A percentile compares a stretch with the other conserved stretches of the same genome.
Evolutionary conservation across 1,140 invertebrate species (phyloP).

Genomic region (Camponotus pennsylvanicus): DNA sequence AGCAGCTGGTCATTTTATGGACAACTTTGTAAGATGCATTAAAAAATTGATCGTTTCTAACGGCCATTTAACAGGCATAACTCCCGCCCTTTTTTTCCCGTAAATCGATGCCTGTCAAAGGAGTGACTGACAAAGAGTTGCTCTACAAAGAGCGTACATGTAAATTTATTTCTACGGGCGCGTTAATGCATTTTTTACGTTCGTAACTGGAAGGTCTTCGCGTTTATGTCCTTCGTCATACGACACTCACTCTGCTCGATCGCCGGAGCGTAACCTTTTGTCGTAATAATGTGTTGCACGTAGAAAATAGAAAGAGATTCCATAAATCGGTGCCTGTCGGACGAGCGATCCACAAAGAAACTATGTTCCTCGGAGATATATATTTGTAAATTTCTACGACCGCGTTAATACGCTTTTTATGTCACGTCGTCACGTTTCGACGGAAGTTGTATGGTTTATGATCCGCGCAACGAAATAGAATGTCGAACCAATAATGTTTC

Average conservation of each 20-base stretch:
- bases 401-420: slow-evolving; percentile 70
- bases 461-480: slow-evolving; percentile 11
- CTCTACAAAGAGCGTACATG: slow-evolving; percentile 72
- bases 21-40: slow-evolving; percentile 67
- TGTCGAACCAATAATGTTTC: slow-evolving; percentile 13
- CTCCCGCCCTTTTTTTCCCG: slow-evolving; percentile 44
- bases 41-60: slow-evolving; percentile 71
- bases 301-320: slow-evolving; percentile 59
- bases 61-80: slow-evolving; percentile 70
- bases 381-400: slow-evolving; percentile 67
- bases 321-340: slow-evolving; percentile 65
- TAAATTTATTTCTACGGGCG: slow-evolving; percentile 74
- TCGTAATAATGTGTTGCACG: slow-evolving; percentile 52
- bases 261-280: slow-evolving; percentile 25
- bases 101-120: slow-evolving; percentile 73
- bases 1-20: slow-evolving; percentile 69
- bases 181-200: slow-evolving; percentile 75
- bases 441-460: slow-evolving; percentile 40
- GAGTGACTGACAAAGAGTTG: slow-evolving; percentile 61
- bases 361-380: slow-evolving; percentile 37
- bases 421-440: slow-evolving; percentile 43
- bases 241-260: slow-evolving; percentile 42
- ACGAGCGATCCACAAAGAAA: slow-evolving; percentile 19
- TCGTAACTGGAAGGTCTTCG: slow-evolving; percentile 62
- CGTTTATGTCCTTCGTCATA: slow-evolving; percentile 63